Conservation (phyloP, 2,797 vertebrate species). For the Cossypha heuglini region DNA sequence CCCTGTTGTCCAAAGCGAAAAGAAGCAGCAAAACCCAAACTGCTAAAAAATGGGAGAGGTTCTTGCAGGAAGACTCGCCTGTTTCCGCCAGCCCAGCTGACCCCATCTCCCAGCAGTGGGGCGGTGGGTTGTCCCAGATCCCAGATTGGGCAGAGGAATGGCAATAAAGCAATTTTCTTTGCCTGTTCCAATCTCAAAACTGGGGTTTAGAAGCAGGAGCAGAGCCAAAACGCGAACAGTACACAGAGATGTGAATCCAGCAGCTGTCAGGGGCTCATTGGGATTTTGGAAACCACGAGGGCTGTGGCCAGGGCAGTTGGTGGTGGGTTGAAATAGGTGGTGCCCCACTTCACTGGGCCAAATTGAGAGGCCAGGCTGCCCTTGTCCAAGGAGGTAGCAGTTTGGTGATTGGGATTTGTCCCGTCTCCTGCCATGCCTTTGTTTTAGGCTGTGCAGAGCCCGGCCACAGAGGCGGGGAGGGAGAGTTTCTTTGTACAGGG, state of each 20-base stretch:
- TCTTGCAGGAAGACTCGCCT: background rate
- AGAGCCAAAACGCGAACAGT: background rate
- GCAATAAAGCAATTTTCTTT: background rate
- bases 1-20: background rate
- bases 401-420: background rate
- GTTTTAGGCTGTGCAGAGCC: conserved; percentile 25
- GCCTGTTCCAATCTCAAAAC: background rate
- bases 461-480: conserved; percentile 7
- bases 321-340: background rate
- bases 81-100: background rate
- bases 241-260: background rate
- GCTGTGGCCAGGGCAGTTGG: background rate
- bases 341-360: background rate
- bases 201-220: background rate
- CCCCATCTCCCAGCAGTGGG: fast-evolving
- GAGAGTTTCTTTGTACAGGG: conserved; percentile 44
- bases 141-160: background rate
- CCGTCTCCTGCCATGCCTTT: conserved; percentile 44
- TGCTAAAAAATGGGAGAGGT: background rate
- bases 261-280: background rate
- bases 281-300: fast-evolving
- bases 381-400: background rate
- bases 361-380: background rate
- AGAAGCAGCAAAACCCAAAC: background rate
- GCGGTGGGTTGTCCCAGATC: background rate